Conservation (phyloP, 2,888 invertebrate species). For the Sarcophaga variegata region DNA sequence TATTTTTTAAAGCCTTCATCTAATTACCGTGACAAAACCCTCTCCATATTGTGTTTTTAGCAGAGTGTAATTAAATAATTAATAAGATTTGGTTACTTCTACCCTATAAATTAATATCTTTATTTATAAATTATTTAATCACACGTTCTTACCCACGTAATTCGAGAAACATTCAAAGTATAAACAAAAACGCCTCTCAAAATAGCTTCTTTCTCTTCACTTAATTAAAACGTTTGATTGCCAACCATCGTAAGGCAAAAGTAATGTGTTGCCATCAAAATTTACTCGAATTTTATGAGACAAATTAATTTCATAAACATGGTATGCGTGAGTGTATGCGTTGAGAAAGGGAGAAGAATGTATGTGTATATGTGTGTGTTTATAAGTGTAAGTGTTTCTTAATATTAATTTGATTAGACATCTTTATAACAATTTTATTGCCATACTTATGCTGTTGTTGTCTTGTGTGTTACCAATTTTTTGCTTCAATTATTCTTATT, state of each 20-base stretch:
- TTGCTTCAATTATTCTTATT: slow-evolving; percentile 48
- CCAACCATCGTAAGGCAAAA: background rate
- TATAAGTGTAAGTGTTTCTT: background rate
- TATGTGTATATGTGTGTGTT: background rate
- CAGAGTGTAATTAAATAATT: no score
- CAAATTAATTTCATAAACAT: slow-evolving; percentile 38
- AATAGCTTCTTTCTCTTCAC: background rate
- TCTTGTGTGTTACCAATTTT: slow-evolving; percentile 27
- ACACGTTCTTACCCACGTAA: background rate
- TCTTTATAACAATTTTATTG: slow-evolving; percentile 17
- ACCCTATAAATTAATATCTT: no score
- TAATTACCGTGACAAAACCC: no score
- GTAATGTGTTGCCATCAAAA: slow-evolving; percentile 13
- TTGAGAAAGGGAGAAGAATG: slow-evolving; percentile 8
- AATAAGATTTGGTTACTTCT: no score
- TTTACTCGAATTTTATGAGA: slow-evolving; percentile 26
- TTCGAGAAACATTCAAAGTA: background rate
- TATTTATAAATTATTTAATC: no score
- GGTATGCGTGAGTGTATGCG: background rate
- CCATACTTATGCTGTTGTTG: slow-evolving; percentile 12
- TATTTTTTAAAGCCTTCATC: no score
- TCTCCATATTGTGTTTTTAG: no score
- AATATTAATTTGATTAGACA: slow-evolving; percentile 27
- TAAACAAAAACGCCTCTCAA: background rate
- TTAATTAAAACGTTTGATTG: slow-evolving; percentile 48